A percentile compares a stretch with the other conserved stretches of the same genome.
These are phyloP conservation scores for Rhipidura dahli DNA, from an alignment of 2,113 vertebrate species.

Conservation along the genomic window DNA sequence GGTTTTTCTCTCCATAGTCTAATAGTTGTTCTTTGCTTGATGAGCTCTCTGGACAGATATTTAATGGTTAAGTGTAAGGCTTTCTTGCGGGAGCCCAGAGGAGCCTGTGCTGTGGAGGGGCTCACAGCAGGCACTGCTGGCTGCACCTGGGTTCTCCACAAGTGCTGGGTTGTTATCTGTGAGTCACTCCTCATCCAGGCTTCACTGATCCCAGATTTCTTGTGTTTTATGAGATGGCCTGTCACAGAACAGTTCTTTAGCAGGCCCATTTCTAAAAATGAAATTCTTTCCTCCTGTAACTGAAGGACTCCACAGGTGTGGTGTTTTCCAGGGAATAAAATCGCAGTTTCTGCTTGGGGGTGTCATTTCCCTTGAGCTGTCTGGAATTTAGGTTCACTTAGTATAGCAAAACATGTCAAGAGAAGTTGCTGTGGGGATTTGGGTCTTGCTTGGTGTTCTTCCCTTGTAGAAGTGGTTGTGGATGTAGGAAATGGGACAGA, in stretches of 20 bases:
- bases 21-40: not conserved
- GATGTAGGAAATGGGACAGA: not conserved
- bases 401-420: not conserved
- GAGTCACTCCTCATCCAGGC: not conserved
- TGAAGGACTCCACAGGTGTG: not conserved
- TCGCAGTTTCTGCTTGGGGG: accelerated
- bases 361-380: not conserved
- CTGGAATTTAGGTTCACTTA: not conserved
- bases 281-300: not conserved
- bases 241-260: not conserved
- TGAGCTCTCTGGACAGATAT: not conserved
- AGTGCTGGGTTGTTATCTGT: not conserved
- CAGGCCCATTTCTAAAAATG: not conserved
- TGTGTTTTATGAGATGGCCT: not conserved
- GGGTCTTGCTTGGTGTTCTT: not conserved
- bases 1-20: not conserved
- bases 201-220: not conserved
- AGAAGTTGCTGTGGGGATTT: not conserved
- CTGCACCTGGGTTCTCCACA: not conserved
- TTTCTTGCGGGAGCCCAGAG: not conserved
- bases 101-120: not conserved
- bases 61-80: not conserved
- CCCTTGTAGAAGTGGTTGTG: not conserved
- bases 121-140: not conserved
- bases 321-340: not conserved